Percentiles rank a stretch among this genome's conserved stretches.
These are phyloP conservation scores for Apamea monoglypha DNA, from an alignment of 2,888 invertebrate species.

Conservation along the genomic window DNA sequence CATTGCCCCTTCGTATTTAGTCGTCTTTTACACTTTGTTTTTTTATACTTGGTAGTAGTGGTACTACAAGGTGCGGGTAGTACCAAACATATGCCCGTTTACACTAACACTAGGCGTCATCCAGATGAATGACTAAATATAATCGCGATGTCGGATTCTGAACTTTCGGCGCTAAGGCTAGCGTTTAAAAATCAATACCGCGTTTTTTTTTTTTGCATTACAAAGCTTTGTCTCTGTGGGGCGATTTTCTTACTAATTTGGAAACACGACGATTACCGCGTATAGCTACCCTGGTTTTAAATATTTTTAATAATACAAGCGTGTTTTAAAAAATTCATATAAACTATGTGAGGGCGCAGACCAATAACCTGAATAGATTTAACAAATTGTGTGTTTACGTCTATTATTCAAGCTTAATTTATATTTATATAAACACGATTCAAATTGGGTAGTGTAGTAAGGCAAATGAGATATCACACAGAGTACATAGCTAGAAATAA, in stretches of 20 bases:
- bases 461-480: constrained; percentile 29
- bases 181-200: background rate
- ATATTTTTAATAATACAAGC: background rate
- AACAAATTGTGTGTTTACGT: background rate
- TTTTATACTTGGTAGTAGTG: too few relatives aligned
- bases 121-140: background rate
- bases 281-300: background rate
- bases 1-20: too few relatives aligned
- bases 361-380: background rate
- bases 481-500: constrained; percentile 29
- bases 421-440: constrained; percentile 23
- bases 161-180: background rate
- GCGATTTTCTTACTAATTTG: background rate
- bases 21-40: too few relatives aligned
- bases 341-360: background rate
- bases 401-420: background rate
- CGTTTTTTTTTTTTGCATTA: background rate
- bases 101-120: too few relatives aligned
- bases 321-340: background rate
- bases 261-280: background rate
- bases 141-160: background rate
- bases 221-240: background rate
- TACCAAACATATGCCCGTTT: background rate
- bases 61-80: background rate
- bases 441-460: constrained; percentile 30